Evolutionary conservation across 2,888 invertebrate species (phyloP).

Genomic region (Lasioglossum figueresi): DNA sequence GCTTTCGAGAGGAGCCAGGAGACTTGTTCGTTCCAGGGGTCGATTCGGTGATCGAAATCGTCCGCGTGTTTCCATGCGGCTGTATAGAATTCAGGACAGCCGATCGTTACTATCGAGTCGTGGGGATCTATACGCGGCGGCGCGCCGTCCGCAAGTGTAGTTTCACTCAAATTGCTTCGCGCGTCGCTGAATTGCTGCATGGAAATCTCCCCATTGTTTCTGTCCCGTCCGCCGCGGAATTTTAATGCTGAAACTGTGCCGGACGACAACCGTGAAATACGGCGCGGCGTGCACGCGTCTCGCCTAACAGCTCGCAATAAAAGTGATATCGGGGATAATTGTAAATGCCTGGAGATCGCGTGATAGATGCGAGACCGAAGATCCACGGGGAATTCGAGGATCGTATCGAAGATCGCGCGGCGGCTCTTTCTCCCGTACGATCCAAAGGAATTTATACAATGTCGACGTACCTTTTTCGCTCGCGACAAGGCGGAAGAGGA

Average conservation of each 20-base stretch:
- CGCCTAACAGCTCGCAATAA: slow-evolving; percentile 8
- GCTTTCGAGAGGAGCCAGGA: slow-evolving; percentile 28
- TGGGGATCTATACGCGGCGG: slow-evolving; percentile 38
- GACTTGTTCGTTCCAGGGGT: neutral
- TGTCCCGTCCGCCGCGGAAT: slow-evolving; percentile 30
- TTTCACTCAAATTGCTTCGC: slow-evolving; percentile 72
- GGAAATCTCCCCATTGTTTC: slow-evolving; percentile 57
- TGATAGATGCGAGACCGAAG: neutral
- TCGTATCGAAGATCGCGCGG: neutral
- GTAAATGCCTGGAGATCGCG: slow-evolving; percentile 1
- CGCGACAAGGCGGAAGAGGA: slow-evolving; percentile 45
- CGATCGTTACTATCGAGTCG: slow-evolving; percentile 54
- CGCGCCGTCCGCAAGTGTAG: slow-evolving; percentile 32
- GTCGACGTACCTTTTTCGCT: slow-evolving; percentile 67
- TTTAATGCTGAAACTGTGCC: slow-evolving; percentile 23
- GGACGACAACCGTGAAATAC: neutral
- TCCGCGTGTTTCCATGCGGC: slow-evolving; percentile 40
- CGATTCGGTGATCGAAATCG: slow-evolving; percentile 44
- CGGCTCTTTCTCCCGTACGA: neutral
- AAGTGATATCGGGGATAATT: slow-evolving; percentile 24
- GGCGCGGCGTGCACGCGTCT: neutral
- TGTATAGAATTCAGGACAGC: slow-evolving; percentile 48
- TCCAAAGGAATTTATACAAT: slow-evolving; percentile 23
- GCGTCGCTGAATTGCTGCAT: slow-evolving; percentile 61
- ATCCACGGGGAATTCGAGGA: neutral